Evolutionary conservation across 1,140 invertebrate genomes (phyloP), one percentile per base, ranked within the genome.

Genomic region (Colletes latitarsis): DNA sequence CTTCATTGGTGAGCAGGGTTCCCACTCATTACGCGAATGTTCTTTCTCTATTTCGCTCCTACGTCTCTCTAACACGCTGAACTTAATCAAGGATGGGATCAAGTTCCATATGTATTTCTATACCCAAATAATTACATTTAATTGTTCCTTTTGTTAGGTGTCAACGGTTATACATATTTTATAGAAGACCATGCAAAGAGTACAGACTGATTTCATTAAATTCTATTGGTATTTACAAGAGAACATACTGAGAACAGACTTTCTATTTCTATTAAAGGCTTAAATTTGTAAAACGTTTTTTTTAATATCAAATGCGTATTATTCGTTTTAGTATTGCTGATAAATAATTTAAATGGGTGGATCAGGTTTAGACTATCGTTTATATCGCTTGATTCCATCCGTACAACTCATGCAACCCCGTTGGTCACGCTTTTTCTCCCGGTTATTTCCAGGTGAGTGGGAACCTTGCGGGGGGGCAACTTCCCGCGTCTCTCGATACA

Each of bases 371-470:
- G 9, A 53, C 30, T 74, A 14, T 57, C 49, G 19, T 81, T 57
- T 46, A 62, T 52, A 84, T n/a, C 66, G 81, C 60, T 63, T 85
- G 74, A 81, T 82, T 72, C 84, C 76, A 72, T 87, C 78, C 62
- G 53, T 41, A 75, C 19, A 67, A 72, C 71, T 85, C 70, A 81
- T 86, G 74, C 82, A 78, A 77, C 74, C 76, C 71, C 79, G 77
- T 88, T 92, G 91, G 91, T 92, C 89, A 92, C 88, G 88, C 88
- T 90, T 88, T 89, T 91, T 92, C 84, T 93, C 91, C 91, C 90
- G 90, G 91, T 92, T 93, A 90, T 92, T 93, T 93, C 86, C 92
- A 93, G 92, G 91, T 92, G 92, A 93, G 92, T 93, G 92, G 92
- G 92, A 93, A 93, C 91, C 90, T 92, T 92, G 90, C 91, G 90